Evolutionary conservation across 2,113 vertebrate species (phyloP).

Genomic region (Alaudala cheleensis): DNA sequence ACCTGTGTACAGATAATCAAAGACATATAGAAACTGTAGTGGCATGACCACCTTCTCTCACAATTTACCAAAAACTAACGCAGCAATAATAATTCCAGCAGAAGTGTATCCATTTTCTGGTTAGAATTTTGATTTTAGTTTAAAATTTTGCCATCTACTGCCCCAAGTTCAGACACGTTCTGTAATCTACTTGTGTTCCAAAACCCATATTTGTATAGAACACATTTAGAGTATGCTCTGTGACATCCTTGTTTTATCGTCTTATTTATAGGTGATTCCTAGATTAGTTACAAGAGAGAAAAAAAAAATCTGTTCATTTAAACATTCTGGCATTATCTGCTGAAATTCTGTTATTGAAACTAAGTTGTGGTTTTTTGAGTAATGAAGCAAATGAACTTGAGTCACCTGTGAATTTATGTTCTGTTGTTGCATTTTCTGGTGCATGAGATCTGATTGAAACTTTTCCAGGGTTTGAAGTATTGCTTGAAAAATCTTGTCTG

Average conservation of each 20-base stretch:
- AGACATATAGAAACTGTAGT: background rate
- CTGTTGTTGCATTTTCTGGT: background rate
- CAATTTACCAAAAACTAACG: background rate
- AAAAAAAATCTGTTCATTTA: background rate
- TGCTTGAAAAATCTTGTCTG: background rate
- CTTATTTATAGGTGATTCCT: background rate
- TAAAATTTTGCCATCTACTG: background rate
- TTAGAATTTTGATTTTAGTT: background rate
- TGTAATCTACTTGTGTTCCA: background rate
- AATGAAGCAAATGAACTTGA: background rate
- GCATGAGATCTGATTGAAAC: background rate
- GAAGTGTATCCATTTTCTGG: background rate
- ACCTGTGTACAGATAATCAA: background rate
- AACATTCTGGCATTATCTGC: background rate
- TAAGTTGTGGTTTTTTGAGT: background rate
- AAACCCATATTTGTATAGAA: background rate
- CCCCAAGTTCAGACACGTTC: background rate
- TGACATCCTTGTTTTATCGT: background rate
- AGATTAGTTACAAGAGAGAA: background rate
- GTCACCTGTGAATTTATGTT: background rate
- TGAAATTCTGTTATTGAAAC: background rate
- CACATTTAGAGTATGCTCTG: background rate
- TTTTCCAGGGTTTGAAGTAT: background rate
- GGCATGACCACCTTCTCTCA: background rate
- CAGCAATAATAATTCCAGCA: background rate